Evolutionary conservation across 2,888 invertebrate genomes (phyloP), one percentile per base, ranked within the genome.

Genomic region (Ceramica pisi): DNA sequence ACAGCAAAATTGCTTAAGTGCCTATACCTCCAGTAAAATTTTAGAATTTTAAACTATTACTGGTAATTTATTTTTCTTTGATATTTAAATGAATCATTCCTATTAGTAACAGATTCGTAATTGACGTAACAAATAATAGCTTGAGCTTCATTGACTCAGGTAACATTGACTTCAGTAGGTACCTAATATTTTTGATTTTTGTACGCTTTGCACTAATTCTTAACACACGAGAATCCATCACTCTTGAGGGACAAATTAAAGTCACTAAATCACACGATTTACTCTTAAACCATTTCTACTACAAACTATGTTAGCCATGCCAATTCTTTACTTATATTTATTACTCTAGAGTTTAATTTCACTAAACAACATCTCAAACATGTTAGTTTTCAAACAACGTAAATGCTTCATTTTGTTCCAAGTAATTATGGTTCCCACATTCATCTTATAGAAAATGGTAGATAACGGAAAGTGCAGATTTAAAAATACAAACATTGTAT

Each of bases 351-450:
- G 55, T 57, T 65, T 50, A 2, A 41, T 67, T 62, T 74, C 41
- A 23, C 6, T 19, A n/a, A 63, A 14, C 35, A 21, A 46, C n/a
- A 14, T 66, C 23, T 50, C 21, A 73, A 60, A 19, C 59, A 57
- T 31, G 19, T 60, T 60, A 63, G 69, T 61, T 71, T 71, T 67
- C 73, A 76, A 74, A 81, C 56, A 79, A 71, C 44, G 50, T 71
- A 72, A 75, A 81, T 71, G 65, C 26, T 84, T 78, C 63, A 68
- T 72, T 83, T 68, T 84, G 65, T 67, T 75, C 59, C 44, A 26
- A 68, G 71, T 74, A 77, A 73, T 72, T 75, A 76, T 55, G 66
- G 75, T 84, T 86, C 84, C 79, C 84, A 84, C 83, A 81, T 78
- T 80, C 50, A 74, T 75, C 73, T 74, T 67, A 61, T 44, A 74